A percentile compares a stretch with the other conserved stretches of the same genome.
phyloP scores from a whole-genome alignment of 92 coral and sea anemone species.

The Phenganax stokvisi region DNA sequence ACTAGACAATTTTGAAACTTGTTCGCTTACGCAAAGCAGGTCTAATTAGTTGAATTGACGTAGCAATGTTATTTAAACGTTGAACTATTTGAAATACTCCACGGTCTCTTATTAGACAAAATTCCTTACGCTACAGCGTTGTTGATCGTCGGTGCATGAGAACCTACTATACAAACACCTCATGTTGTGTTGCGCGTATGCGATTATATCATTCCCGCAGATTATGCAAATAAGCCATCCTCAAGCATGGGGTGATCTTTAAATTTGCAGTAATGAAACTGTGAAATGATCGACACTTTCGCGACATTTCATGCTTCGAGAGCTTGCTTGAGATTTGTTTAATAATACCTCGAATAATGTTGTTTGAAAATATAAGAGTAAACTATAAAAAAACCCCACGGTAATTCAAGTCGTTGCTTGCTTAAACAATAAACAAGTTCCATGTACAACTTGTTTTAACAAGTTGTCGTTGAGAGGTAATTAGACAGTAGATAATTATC shows the following conservation, averaged over 20 bases:
- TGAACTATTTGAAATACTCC: too few species aligned
- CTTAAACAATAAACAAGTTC: background rate
- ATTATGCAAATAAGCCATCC: background rate
- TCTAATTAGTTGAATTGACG: background rate
- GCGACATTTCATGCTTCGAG: too few species aligned
- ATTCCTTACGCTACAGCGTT: background rate
- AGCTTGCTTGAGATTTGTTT: too few species aligned
- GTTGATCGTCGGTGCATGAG: background rate
- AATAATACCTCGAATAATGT: too few species aligned
- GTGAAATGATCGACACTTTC: too few species aligned
- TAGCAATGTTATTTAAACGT: too few species aligned
- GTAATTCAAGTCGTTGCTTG: background rate
- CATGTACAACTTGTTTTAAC: slow-evolving; percentile 3
- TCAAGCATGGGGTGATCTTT: background rate
- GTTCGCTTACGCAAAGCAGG: background rate
- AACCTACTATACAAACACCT: background rate
- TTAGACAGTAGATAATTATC: background rate
- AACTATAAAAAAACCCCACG: background rate
- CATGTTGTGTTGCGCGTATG: background rate
- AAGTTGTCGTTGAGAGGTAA: slow-evolving; percentile 1
- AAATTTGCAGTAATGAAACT: background rate
- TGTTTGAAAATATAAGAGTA: too few species aligned
- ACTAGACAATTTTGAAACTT: too few species aligned
- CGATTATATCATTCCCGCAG: background rate
- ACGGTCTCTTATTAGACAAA: background rate